Conservation (phyloP, 2,113 vertebrate genomes). For the Rhinogobius similis region DNA sequence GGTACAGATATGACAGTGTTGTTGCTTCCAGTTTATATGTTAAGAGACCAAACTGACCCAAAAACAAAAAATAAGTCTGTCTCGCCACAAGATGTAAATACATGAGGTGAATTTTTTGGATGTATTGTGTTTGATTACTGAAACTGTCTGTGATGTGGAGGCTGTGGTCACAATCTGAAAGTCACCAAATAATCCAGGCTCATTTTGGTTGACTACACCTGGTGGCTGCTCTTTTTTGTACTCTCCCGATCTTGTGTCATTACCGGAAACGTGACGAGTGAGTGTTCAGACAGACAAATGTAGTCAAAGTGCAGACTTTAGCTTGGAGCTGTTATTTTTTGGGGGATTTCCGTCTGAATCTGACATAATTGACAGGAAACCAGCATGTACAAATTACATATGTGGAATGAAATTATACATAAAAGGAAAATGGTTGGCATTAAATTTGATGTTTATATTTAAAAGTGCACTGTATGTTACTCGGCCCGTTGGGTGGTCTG, state of each 20-base stretch:
- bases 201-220: constrained; percentile 29
- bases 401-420: background rate
- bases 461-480: background rate
- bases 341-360: constrained; percentile 64
- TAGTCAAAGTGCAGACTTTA: background rate
- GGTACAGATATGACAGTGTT: no score
- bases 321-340: background rate
- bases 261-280: constrained; percentile 7
- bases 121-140: constrained; percentile 34
- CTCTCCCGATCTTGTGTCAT: constrained; percentile 8
- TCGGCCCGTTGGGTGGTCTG: background rate
- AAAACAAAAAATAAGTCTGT: no score
- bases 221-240: constrained; percentile 21
- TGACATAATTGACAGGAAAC: constrained; percentile 55
- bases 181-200: background rate
- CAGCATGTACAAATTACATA: constrained; percentile 29
- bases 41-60: no score
- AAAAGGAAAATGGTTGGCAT: background rate
- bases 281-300: background rate
- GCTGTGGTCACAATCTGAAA: constrained; percentile 56
- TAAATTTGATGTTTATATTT: background rate
- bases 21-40: no score
- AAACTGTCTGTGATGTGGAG: constrained; percentile 72
- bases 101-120: background rate
- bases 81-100: background rate